These are phyloP conservation scores for Distichodus sexfasciatus DNA, from an alignment of 2,797 vertebrate species.

Conservation along the genomic window DNA sequence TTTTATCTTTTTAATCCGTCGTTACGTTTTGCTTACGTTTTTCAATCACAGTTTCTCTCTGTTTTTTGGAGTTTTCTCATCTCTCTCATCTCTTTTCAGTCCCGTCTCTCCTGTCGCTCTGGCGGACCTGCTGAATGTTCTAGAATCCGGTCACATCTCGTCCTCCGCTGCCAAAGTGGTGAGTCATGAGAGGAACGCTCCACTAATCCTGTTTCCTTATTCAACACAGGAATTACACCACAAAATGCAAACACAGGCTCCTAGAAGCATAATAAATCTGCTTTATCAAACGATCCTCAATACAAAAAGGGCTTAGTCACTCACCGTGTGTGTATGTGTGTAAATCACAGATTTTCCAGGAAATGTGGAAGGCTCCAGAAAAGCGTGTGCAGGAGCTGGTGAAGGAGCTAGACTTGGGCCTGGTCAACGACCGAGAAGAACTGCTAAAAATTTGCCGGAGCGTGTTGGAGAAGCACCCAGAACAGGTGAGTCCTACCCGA, in stretches of 20 bases:
- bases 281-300: neutral
- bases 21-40: too few relatives aligned
- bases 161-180: conserved; percentile 86
- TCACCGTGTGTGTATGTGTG: conserved; percentile 10
- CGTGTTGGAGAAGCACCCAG: conserved; percentile 78
- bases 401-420: conserved; percentile 80
- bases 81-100: conserved; percentile 61
- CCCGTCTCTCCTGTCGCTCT: conserved; percentile 77
- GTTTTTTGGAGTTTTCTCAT: neutral
- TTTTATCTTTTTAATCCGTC: too few relatives aligned
- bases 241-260: too few relatives aligned
- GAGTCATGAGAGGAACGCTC: conserved; percentile 49
- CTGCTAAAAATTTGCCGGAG: conserved; percentile 83
- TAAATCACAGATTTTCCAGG: conserved; percentile 80
- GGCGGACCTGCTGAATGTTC: conserved; percentile 85
- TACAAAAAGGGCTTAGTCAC: neutral
- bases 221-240: too few relatives aligned
- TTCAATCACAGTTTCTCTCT: neutral
- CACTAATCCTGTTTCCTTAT: neutral
- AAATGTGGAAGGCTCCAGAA: conserved; percentile 82
- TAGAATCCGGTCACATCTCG: conserved; percentile 82
- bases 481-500: conserved; percentile 74
- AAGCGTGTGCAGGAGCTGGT: conserved; percentile 81
- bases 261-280: neutral
- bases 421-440: conserved; percentile 75